Evolutionary conservation across 2,113 vertebrate species (phyloP), one percentile per base, ranked within the genome.

Genomic region (Irena cyanogastra): DNA sequence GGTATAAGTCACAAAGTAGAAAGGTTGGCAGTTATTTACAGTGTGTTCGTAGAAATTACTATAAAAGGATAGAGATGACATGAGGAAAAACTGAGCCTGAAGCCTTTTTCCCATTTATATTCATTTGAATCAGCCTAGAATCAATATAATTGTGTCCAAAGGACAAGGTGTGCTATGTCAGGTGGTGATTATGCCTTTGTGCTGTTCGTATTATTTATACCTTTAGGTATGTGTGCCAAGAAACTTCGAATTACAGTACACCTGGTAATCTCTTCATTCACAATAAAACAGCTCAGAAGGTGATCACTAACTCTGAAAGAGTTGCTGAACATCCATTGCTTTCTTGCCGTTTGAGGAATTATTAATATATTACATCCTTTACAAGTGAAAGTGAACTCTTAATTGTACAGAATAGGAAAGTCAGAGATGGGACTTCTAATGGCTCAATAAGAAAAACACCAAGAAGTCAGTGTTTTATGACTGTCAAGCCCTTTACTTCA

Each of bases 161-260:
- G 77, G 86, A 93, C 64, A 79, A 7, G 24, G 61, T 88, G 92
- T 96, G 49, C 83, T 89, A 18, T 95, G 94, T 89, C 93, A 94
- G 75, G 89, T 93, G 66, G 37, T 63, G 87, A 93, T 97, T 95
- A 94, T 27, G n/a, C 26, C 68, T 93, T 70, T 37, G 54, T 93
- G 42, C 44, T 92, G 28, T 95, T 96, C 83, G 45, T 94, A 91
- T 96, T 97, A 72, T 84, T 97, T 95, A 92, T 89, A 88, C 83
- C 72, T 93, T 96, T 90, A 92, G 94, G 94, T 37, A 76, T 60
- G 59, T 86, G 85, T 89, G 79, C 70, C 44, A 96, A 97, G 81
- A 66, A 39, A 54, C 66, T 96, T 95, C 54, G 87, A 91, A 78
- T 85, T 89, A 64, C 68, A 57, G 31, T 84, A 82, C 78, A 66